Conservation (phyloP, 2,888 invertebrate genomes). For the Nymphalis polychloros region DNA sequence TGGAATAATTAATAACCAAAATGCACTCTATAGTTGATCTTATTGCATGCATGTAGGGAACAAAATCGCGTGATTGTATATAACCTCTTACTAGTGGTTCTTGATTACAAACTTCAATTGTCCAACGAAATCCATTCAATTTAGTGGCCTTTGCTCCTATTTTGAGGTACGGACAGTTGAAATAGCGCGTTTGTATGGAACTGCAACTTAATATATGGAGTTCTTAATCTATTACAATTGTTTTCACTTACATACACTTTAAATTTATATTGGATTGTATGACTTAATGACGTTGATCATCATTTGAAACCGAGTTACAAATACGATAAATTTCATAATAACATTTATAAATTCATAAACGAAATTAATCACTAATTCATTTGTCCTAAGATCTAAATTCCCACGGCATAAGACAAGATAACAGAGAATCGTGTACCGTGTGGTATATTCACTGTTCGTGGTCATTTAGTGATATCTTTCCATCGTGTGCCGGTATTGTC, state of each 20-base stretch:
- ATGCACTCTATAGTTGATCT: constrained; percentile 10
- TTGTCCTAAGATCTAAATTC: neutral
- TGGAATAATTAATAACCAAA: constrained; percentile 16
- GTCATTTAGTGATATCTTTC: constrained; percentile 17
- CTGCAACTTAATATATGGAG: neutral
- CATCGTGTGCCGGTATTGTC: neutral
- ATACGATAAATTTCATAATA: too few relatives aligned
- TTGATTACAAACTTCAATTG: constrained; percentile 12
- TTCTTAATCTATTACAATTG: too few relatives aligned
- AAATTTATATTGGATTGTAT: too few relatives aligned
- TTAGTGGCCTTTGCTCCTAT: constrained; percentile 2
- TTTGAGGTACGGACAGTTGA: neutral
- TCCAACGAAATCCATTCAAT: constrained; percentile 10
- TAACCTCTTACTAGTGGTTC: neutral
- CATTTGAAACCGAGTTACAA: too few relatives aligned
- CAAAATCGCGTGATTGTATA: constrained; percentile 1
- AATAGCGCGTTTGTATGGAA: neutral
- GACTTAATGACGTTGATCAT: too few relatives aligned
- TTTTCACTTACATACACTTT: too few relatives aligned
- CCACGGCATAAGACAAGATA: neutral
- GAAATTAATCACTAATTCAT: neutral
- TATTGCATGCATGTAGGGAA: constrained; percentile 2
- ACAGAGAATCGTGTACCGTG: neutral
- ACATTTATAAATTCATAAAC: neutral
- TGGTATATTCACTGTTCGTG: constrained; percentile 8